Conservation (phyloP, 2,888 invertebrate genomes). For the Torymus aiolomorphi region DNA sequence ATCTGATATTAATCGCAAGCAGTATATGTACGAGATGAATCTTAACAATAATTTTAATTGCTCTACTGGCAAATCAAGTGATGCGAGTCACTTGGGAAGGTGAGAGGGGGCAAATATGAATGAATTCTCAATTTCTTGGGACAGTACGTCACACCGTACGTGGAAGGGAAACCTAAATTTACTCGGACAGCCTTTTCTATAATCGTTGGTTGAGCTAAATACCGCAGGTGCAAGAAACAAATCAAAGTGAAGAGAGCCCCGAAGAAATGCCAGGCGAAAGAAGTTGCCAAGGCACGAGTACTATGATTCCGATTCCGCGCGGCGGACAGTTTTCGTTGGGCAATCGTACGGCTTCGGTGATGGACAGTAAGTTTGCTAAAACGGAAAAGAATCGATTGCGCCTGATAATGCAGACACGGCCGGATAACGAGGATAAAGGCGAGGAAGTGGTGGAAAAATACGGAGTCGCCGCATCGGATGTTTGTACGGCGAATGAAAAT, state of each 20-base stretch:
- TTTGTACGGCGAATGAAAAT: background rate
- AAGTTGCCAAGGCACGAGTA: slow-evolving; percentile 54
- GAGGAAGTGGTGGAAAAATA: slow-evolving; percentile 56
- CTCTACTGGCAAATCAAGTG: no score
- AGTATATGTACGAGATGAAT: no score
- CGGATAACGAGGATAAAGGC: slow-evolving; percentile 47
- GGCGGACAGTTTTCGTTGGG: slow-evolving; percentile 56
- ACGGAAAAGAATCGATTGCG: slow-evolving; percentile 72
- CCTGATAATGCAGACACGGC: slow-evolving; percentile 64
- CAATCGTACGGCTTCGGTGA: slow-evolving; percentile 54
- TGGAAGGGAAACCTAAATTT: no score
- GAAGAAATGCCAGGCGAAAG: slow-evolving; percentile 24
- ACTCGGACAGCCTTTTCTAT: no score
- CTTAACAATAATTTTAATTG: no score
- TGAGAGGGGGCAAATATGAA: background rate
- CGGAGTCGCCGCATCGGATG: slow-evolving; percentile 61
- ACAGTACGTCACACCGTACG: no score
- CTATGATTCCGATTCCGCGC: slow-evolving; percentile 66
- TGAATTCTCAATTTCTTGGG: no score
- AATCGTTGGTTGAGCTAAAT: no score
- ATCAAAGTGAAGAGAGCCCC: slow-evolving; percentile 35
- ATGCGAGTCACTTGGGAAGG: no score
- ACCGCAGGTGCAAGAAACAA: background rate
- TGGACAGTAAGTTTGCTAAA: slow-evolving; percentile 67
- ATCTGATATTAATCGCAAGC: no score